Evolutionary conservation across 1,140 invertebrate species (phyloP), one percentile per base, ranked within the genome.

Genomic region (Neodiprion lecontei): DNA sequence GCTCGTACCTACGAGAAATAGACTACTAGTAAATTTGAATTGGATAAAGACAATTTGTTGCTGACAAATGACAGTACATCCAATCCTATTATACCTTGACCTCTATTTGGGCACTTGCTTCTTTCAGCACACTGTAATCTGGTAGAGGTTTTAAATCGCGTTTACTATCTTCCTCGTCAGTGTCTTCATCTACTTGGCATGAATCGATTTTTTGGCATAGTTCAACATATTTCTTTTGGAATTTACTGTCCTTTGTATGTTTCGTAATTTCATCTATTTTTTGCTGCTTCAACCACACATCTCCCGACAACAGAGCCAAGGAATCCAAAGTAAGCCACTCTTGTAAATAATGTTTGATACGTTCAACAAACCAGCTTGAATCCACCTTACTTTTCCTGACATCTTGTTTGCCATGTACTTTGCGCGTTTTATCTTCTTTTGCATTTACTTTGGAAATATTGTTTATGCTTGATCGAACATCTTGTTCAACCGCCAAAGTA

Each of bases 321-420:
- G 88, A 88, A 70, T 88, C 83, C 72, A 86, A 75, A 23, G 86
- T 88, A 66, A 89, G 78, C 89, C 88, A 90, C 77, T 89, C 86
- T 47, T 79, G 76, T 48, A 89, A 78, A 73, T 75, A 86, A 50
- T 82, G 73, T 80, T 90, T 88, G 66, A 89, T 74, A 68, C 75
- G 78, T 9, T 72, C 75, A 53, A 78, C 73, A 67, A 88, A 72
- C 70, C 69, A 75, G 9, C 75, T 74, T 75, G 79, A 80, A 65
- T 69, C 68, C 11, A 69, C 2, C 40, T 69, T 50, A 10, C 9
- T 1, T 47, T 69, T 12, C 65, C 11, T 3, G 2, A 7, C 5
- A 10, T 74, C 72, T 66, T 71, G 53, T 17, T 10, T 61, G 21
- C 21, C 10, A 9, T n/a, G 73, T 75, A 71, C 76, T 72, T 28